These are phyloP conservation scores for Prionace glauca DNA, from an alignment of 2,797 vertebrate genomes.

Conservation along the genomic window DNA sequence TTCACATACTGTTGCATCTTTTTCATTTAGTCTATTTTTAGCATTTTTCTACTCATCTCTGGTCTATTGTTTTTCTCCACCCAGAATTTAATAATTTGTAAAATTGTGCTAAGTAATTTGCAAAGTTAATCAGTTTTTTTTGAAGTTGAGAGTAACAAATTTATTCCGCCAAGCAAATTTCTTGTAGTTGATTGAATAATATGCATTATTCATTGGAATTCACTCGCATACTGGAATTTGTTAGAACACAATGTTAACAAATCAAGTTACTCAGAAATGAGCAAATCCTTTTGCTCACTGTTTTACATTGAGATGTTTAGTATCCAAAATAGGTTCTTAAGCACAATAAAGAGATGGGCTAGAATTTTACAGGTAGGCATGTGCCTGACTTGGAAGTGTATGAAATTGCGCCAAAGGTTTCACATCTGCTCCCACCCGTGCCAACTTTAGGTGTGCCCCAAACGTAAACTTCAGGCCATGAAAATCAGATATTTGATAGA, in stretches of 20 bases:
- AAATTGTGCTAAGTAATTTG: slow-evolving; percentile 11
- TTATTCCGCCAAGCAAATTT: slow-evolving; percentile 20
- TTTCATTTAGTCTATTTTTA: neutral
- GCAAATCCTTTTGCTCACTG: neutral
- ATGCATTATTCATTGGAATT: slow-evolving; percentile 28
- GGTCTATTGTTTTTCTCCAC: neutral
- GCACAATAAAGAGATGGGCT: neutral
- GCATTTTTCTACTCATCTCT: neutral
- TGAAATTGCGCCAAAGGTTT: too few relatives aligned
- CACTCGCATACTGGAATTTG: slow-evolving; percentile 1
- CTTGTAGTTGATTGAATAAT: slow-evolving; percentile 6
- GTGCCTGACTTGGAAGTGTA: too few relatives aligned
- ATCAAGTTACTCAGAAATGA: neutral
- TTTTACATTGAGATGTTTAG: neutral
- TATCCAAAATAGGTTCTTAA: neutral
- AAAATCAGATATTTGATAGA: neutral
- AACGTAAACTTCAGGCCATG: too few relatives aligned
- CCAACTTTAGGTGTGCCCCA: too few relatives aligned
- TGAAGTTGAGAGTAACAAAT: slow-evolving; percentile 28
- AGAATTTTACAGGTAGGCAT: too few relatives aligned
- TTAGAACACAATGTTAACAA: neutral
- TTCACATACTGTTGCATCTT: neutral
- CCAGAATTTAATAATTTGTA: slow-evolving; percentile 18
- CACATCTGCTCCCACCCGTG: too few relatives aligned
- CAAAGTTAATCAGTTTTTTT: slow-evolving; percentile 34